phyloP scores from a whole-genome alignment of 2,888 invertebrate species.

The Brachylomia viminalis region DNA sequence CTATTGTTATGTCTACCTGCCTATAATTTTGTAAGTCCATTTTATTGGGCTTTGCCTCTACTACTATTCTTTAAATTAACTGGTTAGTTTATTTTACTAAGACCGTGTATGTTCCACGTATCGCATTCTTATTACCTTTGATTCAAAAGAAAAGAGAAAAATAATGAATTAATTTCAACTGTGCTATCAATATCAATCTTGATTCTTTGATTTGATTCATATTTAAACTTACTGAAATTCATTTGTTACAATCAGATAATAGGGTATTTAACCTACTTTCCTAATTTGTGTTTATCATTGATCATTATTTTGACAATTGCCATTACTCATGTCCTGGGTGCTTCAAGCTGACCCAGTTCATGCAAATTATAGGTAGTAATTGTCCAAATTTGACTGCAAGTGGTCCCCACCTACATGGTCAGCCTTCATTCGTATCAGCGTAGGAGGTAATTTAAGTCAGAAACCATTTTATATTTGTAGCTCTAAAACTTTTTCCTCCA shows the following conservation, averaged over 20 bases:
- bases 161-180: conserved; percentile 24
- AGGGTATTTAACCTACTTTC: conserved; percentile 56
- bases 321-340: conserved; percentile 76
- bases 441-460: conserved; percentile 68
- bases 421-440: conserved; percentile 62
- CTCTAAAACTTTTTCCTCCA: background rate
- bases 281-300: conserved; percentile 61
- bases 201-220: conserved; percentile 32
- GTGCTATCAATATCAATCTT: conserved; percentile 34
- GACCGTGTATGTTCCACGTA: conserved; percentile 5
- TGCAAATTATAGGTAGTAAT: conserved; percentile 77
- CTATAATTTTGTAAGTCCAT: conserved; percentile 39
- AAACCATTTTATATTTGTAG: conserved; percentile 24
- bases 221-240: conserved; percentile 10
- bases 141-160: conserved; percentile 7
- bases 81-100: conserved; percentile 17
- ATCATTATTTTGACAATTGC: conserved; percentile 70
- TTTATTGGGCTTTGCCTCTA: conserved; percentile 24
- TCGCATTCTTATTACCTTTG: conserved; percentile 8
- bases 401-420: conserved; percentile 62
- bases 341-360: conserved; percentile 74
- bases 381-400: conserved; percentile 76
- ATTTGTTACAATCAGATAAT: conserved; percentile 56
- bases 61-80: conserved; percentile 17
- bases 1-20: conserved; percentile 51